Evolutionary conservation across 2,888 invertebrate genomes (phyloP), one percentile per base, ranked within the genome.

Genomic region (Sarcophaga rosellei): DNA sequence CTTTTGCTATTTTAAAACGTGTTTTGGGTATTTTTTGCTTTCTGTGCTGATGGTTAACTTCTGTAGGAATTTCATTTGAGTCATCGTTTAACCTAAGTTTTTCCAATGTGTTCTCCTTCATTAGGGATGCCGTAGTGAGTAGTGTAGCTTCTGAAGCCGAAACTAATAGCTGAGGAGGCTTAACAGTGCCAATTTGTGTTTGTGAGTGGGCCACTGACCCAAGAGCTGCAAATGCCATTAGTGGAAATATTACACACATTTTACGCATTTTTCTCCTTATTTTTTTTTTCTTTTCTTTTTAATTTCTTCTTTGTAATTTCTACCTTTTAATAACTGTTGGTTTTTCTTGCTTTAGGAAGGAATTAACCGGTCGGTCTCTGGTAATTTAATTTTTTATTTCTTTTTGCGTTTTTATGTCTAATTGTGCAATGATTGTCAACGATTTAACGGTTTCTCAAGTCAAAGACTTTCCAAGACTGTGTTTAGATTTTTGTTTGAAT

Each of bases 1-100:
- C 93, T 85, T 94, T 94, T 87, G 94, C 90, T 88, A 96, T 95
- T 84, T 89, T 88, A 59, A 88, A 88, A 89, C 94, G 94, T 90
- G 95, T 95, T 82, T 94, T 89, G 11, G 83, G 20, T 45, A 84
- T 84, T 87, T 80, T 87, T 63, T 65, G 12, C 17, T 53, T 53
- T 15, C 17, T 12, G 53, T 4, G 17, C 17, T 53, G 12, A 20
- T 81, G 79, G 6, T 69, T 47, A 25, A 66, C 74, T 3, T 81
- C 72, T 11, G 57, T n/a, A 15, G 81, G 72, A 10, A 84, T 73
- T 70, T 84, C 84, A 68, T 84, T 82, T 11, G 44, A 47, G 44
- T 86, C 78, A 35, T 85, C 80, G n/a, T 69, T 47, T 10, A 21
- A 21, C 65, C 65, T 62, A 17, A 44, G 53, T 21, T 70, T 66